Percentiles rank a stretch among this genome's conserved stretches.
Conservation (phyloP, 1,140 invertebrate genomes). For the Drosophila parabipectinata region DNA sequence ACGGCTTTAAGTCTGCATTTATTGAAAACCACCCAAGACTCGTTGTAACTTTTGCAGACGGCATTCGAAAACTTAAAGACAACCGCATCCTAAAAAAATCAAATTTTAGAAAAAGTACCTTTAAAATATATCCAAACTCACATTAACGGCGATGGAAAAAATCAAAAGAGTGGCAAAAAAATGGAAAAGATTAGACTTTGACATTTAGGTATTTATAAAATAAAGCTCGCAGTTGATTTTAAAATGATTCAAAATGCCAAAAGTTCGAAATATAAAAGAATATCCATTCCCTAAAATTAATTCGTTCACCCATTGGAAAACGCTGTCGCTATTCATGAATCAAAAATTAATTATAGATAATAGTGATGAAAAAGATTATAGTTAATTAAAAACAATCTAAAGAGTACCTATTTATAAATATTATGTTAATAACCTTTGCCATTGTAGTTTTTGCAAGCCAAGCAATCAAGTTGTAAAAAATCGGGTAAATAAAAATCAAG, state of each 20-base stretch:
- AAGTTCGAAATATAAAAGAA: not conserved
- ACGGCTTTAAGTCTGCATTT: not conserved
- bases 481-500: no score
- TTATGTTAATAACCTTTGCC: no score
- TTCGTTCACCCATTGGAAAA: not conserved
- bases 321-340: not conserved
- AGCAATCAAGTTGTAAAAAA: no score
- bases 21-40: not conserved
- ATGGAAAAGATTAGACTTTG: not conserved
- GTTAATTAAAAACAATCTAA: no score
- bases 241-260: not conserved
- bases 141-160: not conserved
- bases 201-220: not conserved
- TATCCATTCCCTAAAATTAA: not conserved
- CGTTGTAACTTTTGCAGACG: not conserved
- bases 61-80: not conserved
- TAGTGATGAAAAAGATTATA: no score
- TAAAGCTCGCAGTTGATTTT: not conserved
- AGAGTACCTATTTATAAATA: no score
- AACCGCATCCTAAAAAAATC: not conserved
- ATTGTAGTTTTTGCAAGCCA: no score
- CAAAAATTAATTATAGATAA: not conserved
- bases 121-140: not conserved
- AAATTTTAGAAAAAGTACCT: not conserved
- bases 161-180: not conserved